Evolutionary conservation across 2,888 invertebrate genomes (phyloP), one percentile per base, ranked within the genome.

Genomic region (Netelia inedita): DNA sequence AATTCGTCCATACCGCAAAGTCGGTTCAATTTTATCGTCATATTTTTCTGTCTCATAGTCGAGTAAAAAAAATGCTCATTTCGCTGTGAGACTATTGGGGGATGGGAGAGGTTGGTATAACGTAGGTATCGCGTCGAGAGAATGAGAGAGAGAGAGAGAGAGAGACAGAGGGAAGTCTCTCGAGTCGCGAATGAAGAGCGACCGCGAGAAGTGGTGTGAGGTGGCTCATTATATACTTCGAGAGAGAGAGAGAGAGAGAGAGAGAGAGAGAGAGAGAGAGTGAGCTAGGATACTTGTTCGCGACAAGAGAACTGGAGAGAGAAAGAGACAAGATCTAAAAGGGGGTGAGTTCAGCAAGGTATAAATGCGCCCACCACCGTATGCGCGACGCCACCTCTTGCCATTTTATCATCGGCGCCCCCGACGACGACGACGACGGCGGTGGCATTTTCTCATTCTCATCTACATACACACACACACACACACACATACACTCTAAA

Each of bases 371-470:
- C 66, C 57, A 53, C 55, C 71, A 63, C 57, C 69, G 79, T 75
- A 85, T 79, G 79, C 59, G 50, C 71, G 55, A 55, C 65, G 66
- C 53, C 69, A 85, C 85, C 82, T 82, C 79, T 73, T 85, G 82
- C 82, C 82, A 85, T 85, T 85, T 85, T 82, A 85, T 85, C 74
- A 82, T 79, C 79, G 69, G 23, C 55, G 59, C 53, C 74, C 66
- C 78, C 63, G 21, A 61, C 41, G 35, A 53, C 59, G 68, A 11
- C 14, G 46, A 59, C 61, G 71, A 16, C 43, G 61, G 59, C 59
- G 28, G 28, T 76, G 80, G 76, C 78, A 55, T 71, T 85, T 79
- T 65, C 81, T 84, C 84, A 78, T 68, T 55, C 55, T 50, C 84
- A 59, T 78, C 57, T 68, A 23, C 21, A 16, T n/a, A 23, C 66